Evolutionary conservation across 2,113 vertebrate species (phyloP), one percentile per base, ranked within the genome.

Genomic region (Aegotheles bennettii): DNA sequence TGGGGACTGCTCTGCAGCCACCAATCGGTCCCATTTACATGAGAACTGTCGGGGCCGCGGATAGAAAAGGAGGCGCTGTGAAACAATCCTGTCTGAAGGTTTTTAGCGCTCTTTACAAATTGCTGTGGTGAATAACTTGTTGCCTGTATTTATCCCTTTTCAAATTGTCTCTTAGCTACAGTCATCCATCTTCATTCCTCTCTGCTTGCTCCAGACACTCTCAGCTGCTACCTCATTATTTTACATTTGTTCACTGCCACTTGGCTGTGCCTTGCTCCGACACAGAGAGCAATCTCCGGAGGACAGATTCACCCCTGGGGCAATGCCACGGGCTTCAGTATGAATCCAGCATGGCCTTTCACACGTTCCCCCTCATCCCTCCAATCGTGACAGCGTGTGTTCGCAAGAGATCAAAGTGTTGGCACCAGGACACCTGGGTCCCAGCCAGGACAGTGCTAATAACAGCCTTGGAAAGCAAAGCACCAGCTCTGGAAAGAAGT

Each of bases 161-260:
- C 97, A 98, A 98, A 98, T 98, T 97, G 97, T 98, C 97, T 98
- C 95, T 97, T 94, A 88, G 97, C 98, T 97, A 90, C 92, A 91
- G 96, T 97, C 98, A 98, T 98, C 97, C 77, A 96, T 98, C 98
- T 98, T 98, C 97, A 98, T 98, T 97, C 95, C 80, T 94, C 87
- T 81, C 91, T 21, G 42, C 91, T 93, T n/a, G 97, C 93, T 85
- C 26, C 93, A 90, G 82, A 85, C 92, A 75, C 93, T 33, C 84
- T 87, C 51, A 69, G 95, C 95, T 95, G 94, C 94, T 73, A 91
- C 92, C 97, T 98, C 97, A 94, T 97, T 98, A 98, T 96, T 97
- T 97, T 93, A 80, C 93, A 96, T 97, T 94, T 95, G 74, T 25
- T 75, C 68, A 53, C 82, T 95, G 88, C 93, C 68, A 11, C 87